phyloP scores from a whole-genome alignment of 2,888 invertebrate genomes.

The Lochmaea crataegi region DNA sequence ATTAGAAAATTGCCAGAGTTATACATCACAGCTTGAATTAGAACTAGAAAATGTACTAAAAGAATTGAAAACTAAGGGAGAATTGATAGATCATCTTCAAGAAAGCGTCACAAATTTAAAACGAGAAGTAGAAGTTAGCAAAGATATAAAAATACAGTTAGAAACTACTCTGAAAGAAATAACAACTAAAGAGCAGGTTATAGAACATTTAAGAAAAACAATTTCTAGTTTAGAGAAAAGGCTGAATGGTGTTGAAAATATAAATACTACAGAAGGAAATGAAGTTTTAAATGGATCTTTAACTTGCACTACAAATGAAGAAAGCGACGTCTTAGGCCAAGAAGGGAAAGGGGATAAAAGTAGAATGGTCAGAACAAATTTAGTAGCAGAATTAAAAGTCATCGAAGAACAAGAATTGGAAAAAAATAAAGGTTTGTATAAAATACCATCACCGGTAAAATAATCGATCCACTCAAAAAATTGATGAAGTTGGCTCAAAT shows the following conservation, averaged over 20 bases:
- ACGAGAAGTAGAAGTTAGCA: conserved; percentile 29
- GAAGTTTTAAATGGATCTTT: conserved; percentile 36
- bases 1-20: conserved; percentile 30
- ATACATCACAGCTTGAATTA: conserved; percentile 26
- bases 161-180: conserved; percentile 13
- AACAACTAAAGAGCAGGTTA: conserved; percentile 31
- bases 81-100: conserved; percentile 24
- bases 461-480: too few species aligned
- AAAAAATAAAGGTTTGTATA: conserved; percentile 32
- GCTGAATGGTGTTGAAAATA: conserved; percentile 39
- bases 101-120: conserved; percentile 16
- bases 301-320: not conserved
- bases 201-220: conserved; percentile 24
- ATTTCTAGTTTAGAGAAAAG: conserved; percentile 18
- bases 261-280: conserved; percentile 42
- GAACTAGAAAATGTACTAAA: conserved; percentile 29
- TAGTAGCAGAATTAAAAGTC: conserved; percentile 44
- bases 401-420: conserved; percentile 39
- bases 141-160: conserved; percentile 4
- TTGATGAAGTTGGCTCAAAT: too few species aligned
- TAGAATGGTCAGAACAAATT: conserved; percentile 36
- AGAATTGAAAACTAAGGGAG: conserved; percentile 27
- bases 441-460: not conserved
- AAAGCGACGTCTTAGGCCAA: not conserved
- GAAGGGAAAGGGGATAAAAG: conserved; percentile 35